phyloP scores from a whole-genome alignment of 2,797 vertebrate species.

The Poeciliopsis gracilis region DNA sequence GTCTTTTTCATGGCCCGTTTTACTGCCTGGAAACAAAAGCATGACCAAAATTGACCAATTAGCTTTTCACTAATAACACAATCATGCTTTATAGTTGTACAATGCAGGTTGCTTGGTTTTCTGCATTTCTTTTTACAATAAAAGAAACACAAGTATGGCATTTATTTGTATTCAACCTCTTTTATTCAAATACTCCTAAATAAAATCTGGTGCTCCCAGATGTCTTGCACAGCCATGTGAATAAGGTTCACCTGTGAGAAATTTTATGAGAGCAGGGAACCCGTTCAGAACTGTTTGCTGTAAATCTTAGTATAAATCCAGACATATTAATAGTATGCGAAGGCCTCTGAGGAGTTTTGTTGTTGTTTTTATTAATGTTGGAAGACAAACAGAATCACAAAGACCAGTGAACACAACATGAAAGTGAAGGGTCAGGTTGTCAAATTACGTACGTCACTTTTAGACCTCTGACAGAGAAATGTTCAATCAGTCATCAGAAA shows the following conservation, averaged over 20 bases:
- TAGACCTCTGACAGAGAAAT: background rate
- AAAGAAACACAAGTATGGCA: background rate
- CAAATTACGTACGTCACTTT: background rate
- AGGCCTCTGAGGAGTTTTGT: background rate
- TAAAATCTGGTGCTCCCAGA: background rate
- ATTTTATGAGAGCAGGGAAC: too few species aligned
- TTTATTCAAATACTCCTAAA: background rate
- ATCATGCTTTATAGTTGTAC: background rate
- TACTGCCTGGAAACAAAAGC: constrained; percentile 59
- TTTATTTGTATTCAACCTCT: background rate
- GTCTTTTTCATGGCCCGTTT: constrained; percentile 58
- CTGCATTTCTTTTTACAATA: background rate
- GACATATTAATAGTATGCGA: background rate
- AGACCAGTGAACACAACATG: background rate
- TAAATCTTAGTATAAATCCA: background rate
- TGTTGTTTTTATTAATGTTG: background rate
- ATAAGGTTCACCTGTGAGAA: background rate
- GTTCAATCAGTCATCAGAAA: background rate
- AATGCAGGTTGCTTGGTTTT: background rate
- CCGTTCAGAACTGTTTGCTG: too few species aligned
- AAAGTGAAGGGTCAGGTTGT: background rate
- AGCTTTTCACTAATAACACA: background rate
- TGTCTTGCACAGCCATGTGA: background rate
- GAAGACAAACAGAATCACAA: background rate
- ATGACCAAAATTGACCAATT: background rate